Percentiles rank a stretch among this genome's conserved stretches.
These are phyloP conservation scores for Sarcoramphus papa DNA, from an alignment of 2,797 vertebrate species.

Conservation along the genomic window DNA sequence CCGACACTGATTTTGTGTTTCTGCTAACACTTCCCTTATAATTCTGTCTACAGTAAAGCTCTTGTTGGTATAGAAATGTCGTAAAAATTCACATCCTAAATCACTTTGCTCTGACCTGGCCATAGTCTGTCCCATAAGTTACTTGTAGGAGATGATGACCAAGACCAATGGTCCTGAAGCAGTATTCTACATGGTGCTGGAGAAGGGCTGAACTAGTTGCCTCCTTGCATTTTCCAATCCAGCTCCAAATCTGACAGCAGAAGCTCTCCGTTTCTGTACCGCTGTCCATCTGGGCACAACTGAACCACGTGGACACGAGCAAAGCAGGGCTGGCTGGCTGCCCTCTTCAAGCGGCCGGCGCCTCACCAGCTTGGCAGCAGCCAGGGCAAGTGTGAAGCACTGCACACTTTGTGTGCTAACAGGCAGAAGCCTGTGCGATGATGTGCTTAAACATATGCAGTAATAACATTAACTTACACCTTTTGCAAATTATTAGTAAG, in stretches of 20 bases:
- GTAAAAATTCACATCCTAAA: not conserved
- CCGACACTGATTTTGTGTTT: not conserved
- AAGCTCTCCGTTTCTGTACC: not conserved
- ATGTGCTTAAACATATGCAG: not conserved
- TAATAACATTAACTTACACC: not conserved
- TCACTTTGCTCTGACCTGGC: not conserved
- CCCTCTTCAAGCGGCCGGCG: not conserved
- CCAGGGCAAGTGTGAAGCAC: not conserved
- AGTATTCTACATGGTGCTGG: accelerated
- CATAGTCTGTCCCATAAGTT: not conserved
- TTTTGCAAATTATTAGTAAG: not conserved
- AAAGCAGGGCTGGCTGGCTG: not conserved
- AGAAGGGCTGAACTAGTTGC: not conserved
- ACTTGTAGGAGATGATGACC: not conserved
- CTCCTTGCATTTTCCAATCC: not conserved
- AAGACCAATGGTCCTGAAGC: not conserved
- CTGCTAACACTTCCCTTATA: not conserved
- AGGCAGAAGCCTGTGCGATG: not conserved
- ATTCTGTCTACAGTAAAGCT: not conserved
- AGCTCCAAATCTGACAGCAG: not conserved
- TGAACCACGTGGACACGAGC: accelerated
- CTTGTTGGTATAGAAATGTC: not conserved
- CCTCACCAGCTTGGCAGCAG: not conserved
- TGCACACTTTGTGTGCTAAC: not conserved
- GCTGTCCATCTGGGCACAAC: accelerated